Conservation (phyloP, 2,113 vertebrate genomes). For the Chascanopsetta lugubris region DNA sequence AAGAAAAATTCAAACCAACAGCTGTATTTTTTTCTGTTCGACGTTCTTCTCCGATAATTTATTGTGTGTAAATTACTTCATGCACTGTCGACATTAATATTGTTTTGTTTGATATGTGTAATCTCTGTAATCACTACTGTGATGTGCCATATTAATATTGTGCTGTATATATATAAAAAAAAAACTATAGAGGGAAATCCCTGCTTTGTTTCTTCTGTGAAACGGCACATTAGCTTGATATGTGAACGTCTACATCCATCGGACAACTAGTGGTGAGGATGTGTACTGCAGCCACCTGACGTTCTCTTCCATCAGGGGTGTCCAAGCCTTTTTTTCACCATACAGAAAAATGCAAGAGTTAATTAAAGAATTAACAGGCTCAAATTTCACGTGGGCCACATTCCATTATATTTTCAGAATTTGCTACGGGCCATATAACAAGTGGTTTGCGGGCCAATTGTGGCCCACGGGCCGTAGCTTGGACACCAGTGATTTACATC, state of each 20-base stretch:
- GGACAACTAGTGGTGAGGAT: no score
- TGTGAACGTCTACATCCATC: no score
- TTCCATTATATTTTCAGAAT: no score
- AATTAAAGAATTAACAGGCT: no score
- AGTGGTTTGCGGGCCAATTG: no score
- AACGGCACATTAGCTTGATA: background rate
- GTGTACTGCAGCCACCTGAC: no score
- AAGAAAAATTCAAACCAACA: constrained; percentile 51
- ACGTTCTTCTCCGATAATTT: constrained; percentile 56
- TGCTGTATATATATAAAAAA: constrained; percentile 45
- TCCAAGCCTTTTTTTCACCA: no score
- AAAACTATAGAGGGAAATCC: constrained; percentile 44
- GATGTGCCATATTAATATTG: constrained; percentile 37
- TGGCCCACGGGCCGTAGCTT: no score
- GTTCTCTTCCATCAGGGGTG: no score
- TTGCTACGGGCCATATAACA: no score
- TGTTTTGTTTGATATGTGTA: constrained; percentile 49
- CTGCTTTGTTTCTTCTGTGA: background rate
- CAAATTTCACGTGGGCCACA: no score
- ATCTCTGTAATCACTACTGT: constrained; percentile 48
- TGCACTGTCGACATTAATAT: constrained; percentile 54
- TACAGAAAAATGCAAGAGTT: no score
- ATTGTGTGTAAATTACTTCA: constrained; percentile 60
- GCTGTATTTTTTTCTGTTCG: constrained; percentile 36
- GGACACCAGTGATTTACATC: constrained; percentile 39